phyloP scores from a whole-genome alignment of 2,888 invertebrate genomes.

The Acrocyrtus sp. region DNA sequence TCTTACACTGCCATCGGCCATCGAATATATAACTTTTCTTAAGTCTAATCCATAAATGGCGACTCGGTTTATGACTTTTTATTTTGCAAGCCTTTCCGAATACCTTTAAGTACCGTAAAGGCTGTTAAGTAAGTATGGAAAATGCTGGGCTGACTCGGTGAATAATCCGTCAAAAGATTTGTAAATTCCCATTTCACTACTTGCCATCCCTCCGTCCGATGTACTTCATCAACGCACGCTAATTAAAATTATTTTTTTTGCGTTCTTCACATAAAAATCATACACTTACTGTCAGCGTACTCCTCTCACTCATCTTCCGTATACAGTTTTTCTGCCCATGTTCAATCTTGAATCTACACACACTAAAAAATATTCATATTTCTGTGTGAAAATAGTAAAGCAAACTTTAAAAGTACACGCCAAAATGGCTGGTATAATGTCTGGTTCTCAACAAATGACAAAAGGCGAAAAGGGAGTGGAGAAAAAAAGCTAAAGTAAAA shows the following conservation, averaged over 20 bases:
- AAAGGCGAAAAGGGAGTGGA: conserved; percentile 16
- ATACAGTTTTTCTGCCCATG: too few relatives aligned
- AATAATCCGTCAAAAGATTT: conserved; percentile 27
- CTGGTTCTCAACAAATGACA: conserved; percentile 10
- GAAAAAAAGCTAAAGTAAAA: conserved; percentile 25
- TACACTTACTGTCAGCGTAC: too few relatives aligned
- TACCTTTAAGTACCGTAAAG: conserved; percentile 17
- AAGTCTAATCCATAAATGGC: conserved; percentile 23
- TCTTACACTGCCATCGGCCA: too few relatives aligned
- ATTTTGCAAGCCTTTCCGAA: conserved; percentile 12
- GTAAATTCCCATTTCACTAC: conserved; percentile 19
- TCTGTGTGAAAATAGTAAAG: too few relatives aligned
- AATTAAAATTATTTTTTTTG: too few relatives aligned
- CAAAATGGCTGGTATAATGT: too few relatives aligned
- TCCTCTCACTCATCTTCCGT: too few relatives aligned
- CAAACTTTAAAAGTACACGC: too few relatives aligned
- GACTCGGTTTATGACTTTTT: conserved; percentile 5
- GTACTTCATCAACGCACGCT: conserved; percentile 5
- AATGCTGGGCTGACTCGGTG: conserved; percentile 22
- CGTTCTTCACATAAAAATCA: too few relatives aligned
- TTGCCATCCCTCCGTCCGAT: background rate
- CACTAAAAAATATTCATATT: too few relatives aligned
- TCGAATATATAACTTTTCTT: too few relatives aligned
- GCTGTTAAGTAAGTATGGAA: conserved; percentile 41
- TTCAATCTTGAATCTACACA: too few relatives aligned